Percentiles rank a stretch among this genome's conserved stretches.
These are phyloP conservation scores for Argyrosomus japonicus DNA, from an alignment of 2,113 vertebrate species.

Conservation along the genomic window DNA sequence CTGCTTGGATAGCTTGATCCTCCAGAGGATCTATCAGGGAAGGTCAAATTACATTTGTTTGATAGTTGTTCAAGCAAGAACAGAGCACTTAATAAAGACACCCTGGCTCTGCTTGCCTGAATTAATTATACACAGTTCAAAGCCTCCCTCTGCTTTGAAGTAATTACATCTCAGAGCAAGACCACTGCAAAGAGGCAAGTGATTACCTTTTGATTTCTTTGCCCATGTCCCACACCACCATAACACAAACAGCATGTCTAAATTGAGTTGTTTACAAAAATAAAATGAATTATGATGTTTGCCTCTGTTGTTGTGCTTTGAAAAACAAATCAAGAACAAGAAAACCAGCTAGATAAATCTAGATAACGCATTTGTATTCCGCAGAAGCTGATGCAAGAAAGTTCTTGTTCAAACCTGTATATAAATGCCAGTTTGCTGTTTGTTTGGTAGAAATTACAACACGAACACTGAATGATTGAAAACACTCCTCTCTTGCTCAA, in stretches of 20 bases:
- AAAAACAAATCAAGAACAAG: conserved; percentile 2
- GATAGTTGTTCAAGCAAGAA: conserved; percentile 65
- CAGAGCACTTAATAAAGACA: conserved; percentile 67
- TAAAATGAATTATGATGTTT: neutral
- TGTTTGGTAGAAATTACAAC: neutral
- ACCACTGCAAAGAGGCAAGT: conserved; percentile 46
- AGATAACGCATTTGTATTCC: neutral
- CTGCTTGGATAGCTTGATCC: conserved; percentile 58
- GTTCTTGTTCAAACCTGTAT: conserved; percentile 14
- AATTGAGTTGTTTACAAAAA: conserved; percentile 7
- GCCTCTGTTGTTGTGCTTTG: neutral
- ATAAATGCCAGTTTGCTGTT: neutral
- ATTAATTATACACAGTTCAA: conserved; percentile 71
- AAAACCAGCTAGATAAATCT: neutral
- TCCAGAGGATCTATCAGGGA: conserved; percentile 50
- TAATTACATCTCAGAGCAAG: conserved; percentile 59
- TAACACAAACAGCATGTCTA: conserved; percentile 1
- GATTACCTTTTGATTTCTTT: conserved; percentile 51
- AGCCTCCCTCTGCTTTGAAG: conserved; percentile 60
- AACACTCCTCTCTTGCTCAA: neutral
- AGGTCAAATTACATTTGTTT: conserved; percentile 69
- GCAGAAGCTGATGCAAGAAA: neutral
- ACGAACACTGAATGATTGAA: neutral
- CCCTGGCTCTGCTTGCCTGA: conserved; percentile 60
- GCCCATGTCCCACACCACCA: neutral